Conservation (phyloP, 2,888 invertebrate genomes). For the Heteromyza rotundicornis region DNA sequence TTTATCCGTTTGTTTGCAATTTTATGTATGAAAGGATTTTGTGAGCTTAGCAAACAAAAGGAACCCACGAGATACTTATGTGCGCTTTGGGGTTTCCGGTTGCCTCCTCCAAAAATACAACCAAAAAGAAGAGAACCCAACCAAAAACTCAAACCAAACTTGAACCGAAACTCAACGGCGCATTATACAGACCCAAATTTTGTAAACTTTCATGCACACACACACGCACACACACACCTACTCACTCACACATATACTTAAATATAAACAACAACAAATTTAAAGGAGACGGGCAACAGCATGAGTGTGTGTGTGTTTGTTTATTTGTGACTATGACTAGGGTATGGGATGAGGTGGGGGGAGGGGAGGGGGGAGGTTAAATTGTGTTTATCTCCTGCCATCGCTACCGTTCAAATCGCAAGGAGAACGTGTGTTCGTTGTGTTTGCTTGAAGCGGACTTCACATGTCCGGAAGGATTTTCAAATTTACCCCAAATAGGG, state of each 20-base stretch:
- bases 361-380: too few relatives aligned
- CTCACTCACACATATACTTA: background rate
- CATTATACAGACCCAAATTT: slow-evolving; percentile 4
- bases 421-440: background rate
- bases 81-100: slow-evolving; percentile 8
- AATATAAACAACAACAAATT: background rate
- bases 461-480: background rate
- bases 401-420: background rate
- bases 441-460: background rate
- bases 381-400: background rate
- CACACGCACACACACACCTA: background rate
- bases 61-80: slow-evolving; percentile 6
- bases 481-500: background rate
- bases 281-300: background rate
- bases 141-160: background rate
- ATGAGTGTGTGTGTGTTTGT: background rate
- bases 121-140: background rate
- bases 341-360: background rate
- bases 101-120: too few relatives aligned
- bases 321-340: background rate
- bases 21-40: slow-evolving; percentile 49
- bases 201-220: slow-evolving; percentile 1
- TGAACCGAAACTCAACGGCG: too few relatives aligned
- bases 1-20: slow-evolving; percentile 43
- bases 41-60: slow-evolving; percentile 44